Conservation (phyloP, 1,140 invertebrate species). For the Lordiphosa stackelbergi region DNA sequence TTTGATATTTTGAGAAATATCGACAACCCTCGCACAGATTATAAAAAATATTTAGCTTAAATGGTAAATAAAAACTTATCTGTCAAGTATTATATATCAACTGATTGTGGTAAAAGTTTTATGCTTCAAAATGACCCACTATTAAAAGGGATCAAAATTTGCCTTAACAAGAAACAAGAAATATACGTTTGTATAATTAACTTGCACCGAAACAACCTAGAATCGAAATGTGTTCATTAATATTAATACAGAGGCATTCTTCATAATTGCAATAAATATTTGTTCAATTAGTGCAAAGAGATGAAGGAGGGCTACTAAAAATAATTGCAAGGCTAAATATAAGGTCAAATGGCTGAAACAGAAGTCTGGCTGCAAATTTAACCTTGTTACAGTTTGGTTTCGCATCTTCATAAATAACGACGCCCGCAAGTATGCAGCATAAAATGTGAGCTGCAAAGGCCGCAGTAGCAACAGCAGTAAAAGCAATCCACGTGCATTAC, state of each 20-base stretch:
- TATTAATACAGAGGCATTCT: conserved; percentile 26
- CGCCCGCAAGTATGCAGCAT: conserved; percentile 38
- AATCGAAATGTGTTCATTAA: conserved; percentile 4
- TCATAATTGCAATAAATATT: conserved; percentile 40
- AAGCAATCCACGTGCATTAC: neutral
- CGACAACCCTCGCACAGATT: no score
- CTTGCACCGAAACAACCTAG: no score
- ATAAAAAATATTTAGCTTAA: no score
- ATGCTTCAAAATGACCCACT: no score
- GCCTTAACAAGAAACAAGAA: no score
- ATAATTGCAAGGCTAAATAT: conserved; percentile 55
- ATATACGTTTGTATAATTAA: no score
- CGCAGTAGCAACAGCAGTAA: no score
- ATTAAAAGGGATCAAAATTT: no score
- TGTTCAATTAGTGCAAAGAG: conserved; percentile 33
- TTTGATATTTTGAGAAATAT: no score
- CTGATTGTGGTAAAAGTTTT: no score
- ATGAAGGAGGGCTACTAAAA: conserved; percentile 31
- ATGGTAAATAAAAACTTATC: no score
- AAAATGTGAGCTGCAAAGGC: conserved; percentile 16
- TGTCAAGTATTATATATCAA: no score
- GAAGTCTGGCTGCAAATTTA: neutral
- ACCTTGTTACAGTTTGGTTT: conserved; percentile 27
- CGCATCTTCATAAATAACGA: conserved; percentile 51
- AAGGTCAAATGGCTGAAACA: conserved; percentile 34